phyloP scores from a whole-genome alignment of 64 coral and sea anemone genomes.

The Montipora efflorescens region DNA sequence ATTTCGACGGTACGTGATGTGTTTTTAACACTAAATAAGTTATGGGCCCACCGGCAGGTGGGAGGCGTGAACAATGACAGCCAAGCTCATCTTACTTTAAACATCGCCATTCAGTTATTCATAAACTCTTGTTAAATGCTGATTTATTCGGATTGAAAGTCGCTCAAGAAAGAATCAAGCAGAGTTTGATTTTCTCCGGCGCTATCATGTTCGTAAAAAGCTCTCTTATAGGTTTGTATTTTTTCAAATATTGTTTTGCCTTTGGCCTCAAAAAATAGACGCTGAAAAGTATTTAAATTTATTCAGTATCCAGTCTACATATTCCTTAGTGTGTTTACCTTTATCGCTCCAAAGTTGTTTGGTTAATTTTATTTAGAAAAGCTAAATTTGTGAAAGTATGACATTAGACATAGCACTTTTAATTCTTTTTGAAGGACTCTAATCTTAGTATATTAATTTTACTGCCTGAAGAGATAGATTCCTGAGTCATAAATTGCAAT shows the following conservation, averaged over 20 bases:
- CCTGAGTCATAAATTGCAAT: neutral
- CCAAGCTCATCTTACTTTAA: neutral
- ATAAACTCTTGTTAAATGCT: neutral
- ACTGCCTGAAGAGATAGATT: neutral
- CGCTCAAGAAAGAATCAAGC: neutral
- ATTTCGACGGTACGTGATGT: neutral
- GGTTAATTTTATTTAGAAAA: neutral
- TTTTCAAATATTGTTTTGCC: neutral
- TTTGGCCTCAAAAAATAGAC: neutral
- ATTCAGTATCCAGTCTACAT: no score
- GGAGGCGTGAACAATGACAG: neutral
- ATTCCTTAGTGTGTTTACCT: neutral
- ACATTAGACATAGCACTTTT: no score
- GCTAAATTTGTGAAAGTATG: neutral
- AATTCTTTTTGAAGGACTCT: no score
- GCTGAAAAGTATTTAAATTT: neutral
- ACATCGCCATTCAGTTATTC: neutral
- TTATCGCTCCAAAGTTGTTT: neutral
- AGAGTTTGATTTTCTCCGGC: neutral
- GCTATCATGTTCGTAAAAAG: conserved; percentile 27
- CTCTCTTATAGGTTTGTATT: conserved; percentile 48
- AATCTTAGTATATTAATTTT: no score
- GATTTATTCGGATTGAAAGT: neutral
- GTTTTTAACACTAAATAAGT: conserved; percentile 44
- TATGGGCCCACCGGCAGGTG: conserved; percentile 19